Evolutionary conservation across 2,113 vertebrate species (phyloP), one percentile per base, ranked within the genome.

Genomic region (Erythrolamprus reginae): DNA sequence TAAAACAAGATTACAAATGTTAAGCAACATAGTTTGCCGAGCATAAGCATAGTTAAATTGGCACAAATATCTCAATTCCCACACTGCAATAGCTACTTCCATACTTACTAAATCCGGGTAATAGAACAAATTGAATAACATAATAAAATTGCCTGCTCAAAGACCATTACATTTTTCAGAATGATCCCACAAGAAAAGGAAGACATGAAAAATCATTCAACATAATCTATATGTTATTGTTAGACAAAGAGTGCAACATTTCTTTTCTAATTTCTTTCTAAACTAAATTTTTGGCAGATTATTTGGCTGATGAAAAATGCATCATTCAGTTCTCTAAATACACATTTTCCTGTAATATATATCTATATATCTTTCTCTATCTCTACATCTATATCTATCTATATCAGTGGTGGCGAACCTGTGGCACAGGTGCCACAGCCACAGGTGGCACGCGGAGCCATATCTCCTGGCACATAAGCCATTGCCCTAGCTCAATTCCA

Each of bases 161-260:
- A 77, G 65, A 86, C 77, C 88, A 88, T 84, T 88, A 89, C 83
- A 53, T 70, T 87, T 23, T 92, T 92, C 88, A 84, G 88, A 92
- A 93, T 82, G 92, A 90, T 88, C 90, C 91, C 26, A 42, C 24
- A 89, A 47, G 52, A 87, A 7, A 33, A 91, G 53, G 61, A 48
- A 3, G 70, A 86, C 23, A 90, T 89, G 90, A 91, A 93, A 90
- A 85, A 91, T 87, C 51, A 82, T 82, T 52, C 85, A 82, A 87
- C 53, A 82, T 82, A 90, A 87, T 42, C 55, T 42, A 6, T 52
- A 85, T 51, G 82, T 65, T 90, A 61, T 90, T 90, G 45, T 93
- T 92, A 95, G 61, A 90, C 95, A 93, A 91, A 77, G 4, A 82
- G 65, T 84, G 28, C 47, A 94, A 88, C 33, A 24, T 0, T 26